Evolutionary conservation across 92 coral and sea anemone species (phyloP), one percentile per base, ranked within the genome.

Genomic region (Zoanthus sansibaricus): DNA sequence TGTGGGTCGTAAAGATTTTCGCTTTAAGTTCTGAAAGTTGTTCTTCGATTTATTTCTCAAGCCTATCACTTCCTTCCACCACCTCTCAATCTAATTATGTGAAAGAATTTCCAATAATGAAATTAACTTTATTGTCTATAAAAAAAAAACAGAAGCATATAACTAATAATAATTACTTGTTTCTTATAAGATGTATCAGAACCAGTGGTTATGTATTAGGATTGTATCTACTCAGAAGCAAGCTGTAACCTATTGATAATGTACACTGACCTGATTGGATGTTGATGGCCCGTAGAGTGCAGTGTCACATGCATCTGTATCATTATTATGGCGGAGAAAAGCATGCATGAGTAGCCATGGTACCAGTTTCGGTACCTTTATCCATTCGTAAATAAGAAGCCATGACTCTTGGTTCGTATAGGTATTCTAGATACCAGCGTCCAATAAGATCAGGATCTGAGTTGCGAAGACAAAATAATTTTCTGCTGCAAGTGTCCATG

Each of bases 201-300:
- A 67, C 52, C 72, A 67, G 32, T 67, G 10, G 18, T 30, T 15
- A 67, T 67, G 37, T 18, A 67, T 67, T 67, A 30, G 72, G 72
- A 18, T 67, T 18, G 72, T 67, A 67, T 67, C 37, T 30, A 18
- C 37, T 15, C 72, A n/a, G 31, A 15, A 67, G 72, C 31, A 67
- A 18, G 37, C 72, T 67, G 8, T 30, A 15, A 67, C 32, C 72
- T 67, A 67, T 67, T 67, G 6, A 67, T 67, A 18, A 72, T 72
- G 20, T 37, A 33, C 54, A 45, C 77, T 72, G 77, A 88, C 91
- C 77, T 88, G 91, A 83, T 82, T 88, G 20, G 91, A 88, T 58
- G 91, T 88, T 32, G 88, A 88, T 54, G 84, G 91, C 52, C 88
- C 91, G 49, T 88, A 88, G 52, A 88, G 77, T 8, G 83, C 88